phyloP scores from a whole-genome alignment of 2,888 invertebrate genomes.

The Frankliniella intonsa region DNA sequence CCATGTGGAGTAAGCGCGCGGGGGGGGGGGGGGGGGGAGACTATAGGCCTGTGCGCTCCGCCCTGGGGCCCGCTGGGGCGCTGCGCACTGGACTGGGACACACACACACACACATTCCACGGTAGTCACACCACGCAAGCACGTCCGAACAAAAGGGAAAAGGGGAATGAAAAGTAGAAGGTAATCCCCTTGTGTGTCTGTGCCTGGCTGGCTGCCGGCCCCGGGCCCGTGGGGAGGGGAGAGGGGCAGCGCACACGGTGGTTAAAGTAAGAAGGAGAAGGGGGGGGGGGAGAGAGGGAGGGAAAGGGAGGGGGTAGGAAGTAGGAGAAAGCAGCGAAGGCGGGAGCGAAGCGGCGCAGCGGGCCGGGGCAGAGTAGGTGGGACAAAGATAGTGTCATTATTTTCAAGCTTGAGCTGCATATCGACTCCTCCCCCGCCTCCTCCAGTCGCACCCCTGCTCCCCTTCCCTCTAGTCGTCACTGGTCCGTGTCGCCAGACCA shows the following conservation, averaged over 20 bases:
- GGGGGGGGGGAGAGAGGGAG: background rate
- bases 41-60: too few relatives aligned
- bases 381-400: background rate
- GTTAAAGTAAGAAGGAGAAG: background rate
- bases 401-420: conserved; percentile 10
- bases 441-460: background rate
- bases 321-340: too few relatives aligned
- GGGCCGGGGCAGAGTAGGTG: background rate
- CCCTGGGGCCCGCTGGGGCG: too few relatives aligned
- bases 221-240: background rate
- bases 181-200: conserved; percentile 11
- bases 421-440: background rate
- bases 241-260: too few relatives aligned
- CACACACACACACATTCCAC: background rate
- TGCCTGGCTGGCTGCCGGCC: background rate
- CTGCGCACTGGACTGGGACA: background rate
- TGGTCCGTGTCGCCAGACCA: too few relatives aligned
- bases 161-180: background rate
- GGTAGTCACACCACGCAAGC: background rate
- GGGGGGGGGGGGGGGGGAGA: too few relatives aligned
- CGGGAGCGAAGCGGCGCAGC: too few relatives aligned
- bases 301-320: background rate
- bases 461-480: too few relatives aligned
- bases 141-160: conserved; percentile 19
- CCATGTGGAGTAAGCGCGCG: background rate